Evolutionary conservation across 23 tunicate species (phyloP), one percentile per base, ranked within the genome.

Genomic region (Botrylloides violaceus): DNA sequence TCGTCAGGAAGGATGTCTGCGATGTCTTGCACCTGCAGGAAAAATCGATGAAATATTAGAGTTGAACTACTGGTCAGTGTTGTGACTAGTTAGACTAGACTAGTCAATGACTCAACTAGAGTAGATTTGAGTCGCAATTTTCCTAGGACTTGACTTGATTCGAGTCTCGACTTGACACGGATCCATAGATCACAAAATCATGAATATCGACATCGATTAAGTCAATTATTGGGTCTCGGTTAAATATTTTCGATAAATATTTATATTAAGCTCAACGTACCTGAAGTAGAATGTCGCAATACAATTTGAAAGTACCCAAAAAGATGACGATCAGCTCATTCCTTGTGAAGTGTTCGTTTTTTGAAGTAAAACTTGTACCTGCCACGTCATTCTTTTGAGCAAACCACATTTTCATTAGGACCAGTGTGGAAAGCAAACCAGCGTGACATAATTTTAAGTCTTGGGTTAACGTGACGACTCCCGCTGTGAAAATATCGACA

Each of bases 241-340:
- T 47, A 47, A 12, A 47, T 47, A 47, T 12, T 47, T 12, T 47
- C 18, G 55, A 47, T 12, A 12, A 47, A 47, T 47, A 18, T 47
- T 47, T 12, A 47, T 47, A 47, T 47, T 47, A 47, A 47, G 12
- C 18, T 18, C 18, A 65, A 31, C 22, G 7, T 30, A 68, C 74
- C 74, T 68, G 58, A 1, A 68, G 74, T 6, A 68, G 29, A 15
- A 68, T 68, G 12, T 68, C 58, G 47, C 74, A 68, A 68, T 68
- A 68, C 19, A 68, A 37, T 37, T 68, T 68, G 20, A 68, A 19
- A 26, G 74, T 43, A 5, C 21, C 9, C 56, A 68, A 18, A 43
- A 37, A 68, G 24, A 68, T 37, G 36, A 20, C 26, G 4, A 19
- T 37, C 57, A 68, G n/a, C 30, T 68, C 74, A 37, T 68, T 28